These are phyloP conservation scores for Otolemur crassicaudatus DNA, from an alignment of 2,797 vertebrate species.

Conservation along the genomic window DNA sequence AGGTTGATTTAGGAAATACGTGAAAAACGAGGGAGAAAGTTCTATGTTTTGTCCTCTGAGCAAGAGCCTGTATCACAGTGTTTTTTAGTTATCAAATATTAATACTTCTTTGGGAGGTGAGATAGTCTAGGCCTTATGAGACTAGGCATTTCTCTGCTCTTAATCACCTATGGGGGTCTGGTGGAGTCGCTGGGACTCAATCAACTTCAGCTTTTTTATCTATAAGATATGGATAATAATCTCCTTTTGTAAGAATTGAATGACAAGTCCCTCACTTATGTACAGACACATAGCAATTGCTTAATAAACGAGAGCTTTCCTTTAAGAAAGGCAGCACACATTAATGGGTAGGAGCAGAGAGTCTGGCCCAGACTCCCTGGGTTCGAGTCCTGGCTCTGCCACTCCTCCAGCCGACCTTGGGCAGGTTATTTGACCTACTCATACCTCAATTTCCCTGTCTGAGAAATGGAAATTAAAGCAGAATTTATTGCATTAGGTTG, in stretches of 20 bases:
- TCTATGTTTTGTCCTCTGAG: neutral
- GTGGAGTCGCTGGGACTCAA: neutral
- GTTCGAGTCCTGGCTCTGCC: neutral
- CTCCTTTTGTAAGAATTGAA: neutral
- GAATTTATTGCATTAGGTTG: neutral
- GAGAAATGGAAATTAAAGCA: neutral
- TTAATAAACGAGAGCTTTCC: neutral
- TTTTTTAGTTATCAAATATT: neutral
- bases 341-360: neutral
- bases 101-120: neutral
- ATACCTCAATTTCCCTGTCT: neutral
- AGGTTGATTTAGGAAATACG: neutral
- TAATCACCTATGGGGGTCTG: neutral
- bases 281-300: neutral
- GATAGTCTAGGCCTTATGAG: neutral
- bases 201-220: neutral
- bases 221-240: neutral
- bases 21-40: neutral
- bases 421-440: neutral
- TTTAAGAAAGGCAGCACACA: neutral
- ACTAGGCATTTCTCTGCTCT: neutral
- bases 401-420: neutral
- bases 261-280: neutral
- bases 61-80: neutral
- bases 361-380: neutral